Evolutionary conservation across 2,797 vertebrate species (phyloP).

Genomic region (Acipenser transmontanus): DNA sequence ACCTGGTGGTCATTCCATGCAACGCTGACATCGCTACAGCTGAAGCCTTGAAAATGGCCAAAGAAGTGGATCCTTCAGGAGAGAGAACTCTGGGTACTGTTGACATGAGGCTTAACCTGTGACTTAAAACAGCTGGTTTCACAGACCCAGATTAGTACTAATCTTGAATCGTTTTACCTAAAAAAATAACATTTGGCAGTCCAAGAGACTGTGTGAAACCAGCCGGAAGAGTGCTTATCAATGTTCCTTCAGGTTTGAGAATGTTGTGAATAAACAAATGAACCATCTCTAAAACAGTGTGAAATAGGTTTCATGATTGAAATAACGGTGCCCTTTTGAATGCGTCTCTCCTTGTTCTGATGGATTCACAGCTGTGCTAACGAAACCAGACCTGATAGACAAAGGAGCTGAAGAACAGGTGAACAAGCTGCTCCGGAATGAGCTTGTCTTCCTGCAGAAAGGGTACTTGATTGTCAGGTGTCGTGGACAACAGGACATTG

Average conservation of each 20-base stretch:
- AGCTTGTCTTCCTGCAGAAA: slow-evolving; percentile 44
- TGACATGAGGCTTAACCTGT: background rate
- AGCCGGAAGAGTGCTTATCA: background rate
- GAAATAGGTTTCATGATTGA: too few species aligned
- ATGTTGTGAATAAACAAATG: too few species aligned
- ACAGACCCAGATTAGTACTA: too few species aligned
- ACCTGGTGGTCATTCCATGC: slow-evolving; percentile 77
- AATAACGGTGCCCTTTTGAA: background rate
- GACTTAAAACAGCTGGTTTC: too few species aligned
- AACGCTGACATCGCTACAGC: slow-evolving; percentile 88
- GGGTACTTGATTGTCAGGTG: slow-evolving; percentile 64
- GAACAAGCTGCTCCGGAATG: slow-evolving; percentile 37
- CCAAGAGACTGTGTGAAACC: background rate
- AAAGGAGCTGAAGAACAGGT: slow-evolving; percentile 43
- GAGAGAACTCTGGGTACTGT: slow-evolving; percentile 79
- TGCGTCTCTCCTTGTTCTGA: background rate
- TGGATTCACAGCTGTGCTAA: slow-evolving; percentile 49
- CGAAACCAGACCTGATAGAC: slow-evolving; percentile 60
- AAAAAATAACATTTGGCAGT: too few species aligned
- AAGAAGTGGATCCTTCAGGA: slow-evolving; percentile 69
- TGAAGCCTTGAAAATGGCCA: slow-evolving; percentile 82
- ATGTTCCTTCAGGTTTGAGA: too few species aligned
- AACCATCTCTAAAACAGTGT: too few species aligned
- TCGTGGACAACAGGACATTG: slow-evolving; percentile 55
- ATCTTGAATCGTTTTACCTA: too few species aligned